phyloP scores from a whole-genome alignment of 1,140 invertebrate species.

The Psilanteris sp. region DNA sequence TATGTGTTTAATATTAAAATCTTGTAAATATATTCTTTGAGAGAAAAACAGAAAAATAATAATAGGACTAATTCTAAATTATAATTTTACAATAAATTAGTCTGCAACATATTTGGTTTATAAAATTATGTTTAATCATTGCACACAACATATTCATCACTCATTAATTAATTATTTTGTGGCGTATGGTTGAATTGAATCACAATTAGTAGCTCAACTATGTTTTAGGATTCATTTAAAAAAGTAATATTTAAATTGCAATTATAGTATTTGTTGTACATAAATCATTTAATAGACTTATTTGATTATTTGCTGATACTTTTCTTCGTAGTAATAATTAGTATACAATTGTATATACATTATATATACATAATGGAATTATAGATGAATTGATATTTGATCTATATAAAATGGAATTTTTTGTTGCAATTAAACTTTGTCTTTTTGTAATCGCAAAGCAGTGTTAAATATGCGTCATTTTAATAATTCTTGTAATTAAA shows the following conservation, averaged over 20 bases:
- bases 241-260: constrained; percentile 13
- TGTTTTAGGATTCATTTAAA: constrained; percentile 15
- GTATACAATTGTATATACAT: constrained; percentile 33
- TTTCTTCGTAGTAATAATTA: constrained; percentile 24
- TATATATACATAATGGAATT: constrained; percentile 29
- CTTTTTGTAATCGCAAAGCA: too few relatives aligned
- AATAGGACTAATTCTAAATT: too few relatives aligned
- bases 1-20: background rate
- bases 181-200: constrained; percentile 7
- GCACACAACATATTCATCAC: constrained; percentile 6
- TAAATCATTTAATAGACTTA: constrained; percentile 35
- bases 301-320: constrained; percentile 19
- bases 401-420: too few relatives aligned
- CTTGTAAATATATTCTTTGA: constrained; percentile 26
- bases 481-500: too few relatives aligned
- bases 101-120: constrained; percentile 3
- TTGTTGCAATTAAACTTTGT: too few relatives aligned
- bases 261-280: constrained; percentile 35
- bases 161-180: constrained; percentile 1
- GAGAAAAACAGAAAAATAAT: too few relatives aligned
- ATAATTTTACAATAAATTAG: too few relatives aligned
- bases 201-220: constrained; percentile 33
- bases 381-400: constrained; percentile 35
- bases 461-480: too few relatives aligned
- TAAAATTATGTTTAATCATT: constrained; percentile 18